Evolutionary conservation across 1,140 invertebrate species (phyloP), one percentile per base, ranked within the genome.

Genomic region (Drosophila asahinai): DNA sequence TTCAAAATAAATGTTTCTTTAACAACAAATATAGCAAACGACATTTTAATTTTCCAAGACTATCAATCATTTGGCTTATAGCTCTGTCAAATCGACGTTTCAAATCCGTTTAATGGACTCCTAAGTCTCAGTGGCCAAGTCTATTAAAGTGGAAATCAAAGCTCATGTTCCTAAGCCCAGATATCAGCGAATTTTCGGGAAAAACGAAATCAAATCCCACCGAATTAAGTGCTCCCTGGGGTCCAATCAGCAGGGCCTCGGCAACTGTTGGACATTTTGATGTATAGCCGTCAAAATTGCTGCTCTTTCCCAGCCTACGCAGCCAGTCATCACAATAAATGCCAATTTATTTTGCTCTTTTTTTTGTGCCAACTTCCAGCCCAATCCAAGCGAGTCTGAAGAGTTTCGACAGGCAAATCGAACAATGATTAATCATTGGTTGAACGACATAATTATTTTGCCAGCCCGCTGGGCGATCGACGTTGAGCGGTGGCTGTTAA

Each of bases 391-490:
- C 60, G 64, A 11, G 36, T 14, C 45, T 38, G 43, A 22, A 40
- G 40, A 55, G 42, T 22, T 55, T 55, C 19, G 79, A 30, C 68
- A 51, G 61, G 74, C 68, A 68, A 82, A 81, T 81, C 60, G 81
- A 79, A 57, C 66, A 59, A 78, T 81, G 81, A 89, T 89, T 89
- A 84, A 89, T 89, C 81, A 89, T 84, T 80, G 65, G 17, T 54
- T 33, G 45, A 57, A 72, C 60, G 84, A 72, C 78, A 89, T 87
- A 89, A 87, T 87, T 89, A 89, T 89, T 70, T 83, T 51, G 77
- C 47, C 63, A 55, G 42, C 73, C 38, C 30, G 30, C 7, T 9
- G 60, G 19, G 33, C 62, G 62, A 68, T 43, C 54, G 58, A 60
- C 51, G 47, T 59, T 12, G 45, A 47, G 40, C 55, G 59, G 68